Evolutionary conservation across 1,140 invertebrate genomes (phyloP).

Genomic region (Gonioctena quinquepunctata): DNA sequence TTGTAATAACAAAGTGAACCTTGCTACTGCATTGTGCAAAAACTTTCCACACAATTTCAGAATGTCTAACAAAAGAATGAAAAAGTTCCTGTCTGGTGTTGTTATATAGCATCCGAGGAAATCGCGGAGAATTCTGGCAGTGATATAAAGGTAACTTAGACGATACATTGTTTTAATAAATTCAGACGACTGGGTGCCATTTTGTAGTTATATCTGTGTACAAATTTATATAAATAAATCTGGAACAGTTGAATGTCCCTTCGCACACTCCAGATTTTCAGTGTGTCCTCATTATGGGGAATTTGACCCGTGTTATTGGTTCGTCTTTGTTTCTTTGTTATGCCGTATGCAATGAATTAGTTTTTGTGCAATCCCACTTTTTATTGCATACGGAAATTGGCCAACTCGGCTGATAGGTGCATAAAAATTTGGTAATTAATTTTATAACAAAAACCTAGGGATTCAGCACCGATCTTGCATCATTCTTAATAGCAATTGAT

Average conservation of each 20-base stretch:
- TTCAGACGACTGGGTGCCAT: slow-evolving; percentile 12
- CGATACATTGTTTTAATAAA: background rate
- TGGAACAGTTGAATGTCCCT: background rate
- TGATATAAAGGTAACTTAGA: slow-evolving; percentile 14
- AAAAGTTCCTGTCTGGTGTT: background rate
- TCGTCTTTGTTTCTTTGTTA: background rate
- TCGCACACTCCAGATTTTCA: background rate
- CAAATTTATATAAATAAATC: slow-evolving; percentile 19
- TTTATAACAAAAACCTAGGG: too few relatives aligned
- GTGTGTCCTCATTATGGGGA: background rate
- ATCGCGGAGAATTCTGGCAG: background rate
- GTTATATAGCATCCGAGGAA: slow-evolving; percentile 19
- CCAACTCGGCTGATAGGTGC: too few relatives aligned
- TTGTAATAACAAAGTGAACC: background rate
- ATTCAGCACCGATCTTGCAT: too few relatives aligned
- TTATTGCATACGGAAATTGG: too few relatives aligned
- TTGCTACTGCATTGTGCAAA: background rate
- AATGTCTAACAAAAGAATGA: slow-evolving; percentile 16
- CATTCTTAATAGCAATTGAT: too few relatives aligned
- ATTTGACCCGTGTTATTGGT: background rate
- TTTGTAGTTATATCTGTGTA: slow-evolving; percentile 3
- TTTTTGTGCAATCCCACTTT: too few relatives aligned
- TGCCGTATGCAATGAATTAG: too few relatives aligned
- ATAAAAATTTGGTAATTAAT: too few relatives aligned
- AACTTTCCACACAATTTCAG: slow-evolving; percentile 3